phyloP scores from a whole-genome alignment of 1,140 invertebrate species.

The Aphidius ervi region DNA sequence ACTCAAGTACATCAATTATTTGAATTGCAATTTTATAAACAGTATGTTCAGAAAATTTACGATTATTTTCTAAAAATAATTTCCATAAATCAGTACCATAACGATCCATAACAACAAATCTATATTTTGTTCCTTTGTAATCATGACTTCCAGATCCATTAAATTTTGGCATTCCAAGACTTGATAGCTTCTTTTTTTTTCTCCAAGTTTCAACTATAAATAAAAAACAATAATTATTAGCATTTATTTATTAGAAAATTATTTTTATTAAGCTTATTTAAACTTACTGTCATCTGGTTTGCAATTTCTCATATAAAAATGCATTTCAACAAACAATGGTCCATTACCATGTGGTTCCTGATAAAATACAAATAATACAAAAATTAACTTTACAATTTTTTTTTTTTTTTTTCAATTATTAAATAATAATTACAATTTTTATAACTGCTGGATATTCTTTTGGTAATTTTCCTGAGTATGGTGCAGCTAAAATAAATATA shows the following conservation, averaged over 20 bases:
- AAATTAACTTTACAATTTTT: conserved; percentile 44
- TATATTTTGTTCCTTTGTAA: conserved; percentile 70
- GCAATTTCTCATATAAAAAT: conserved; percentile 87
- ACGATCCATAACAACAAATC: conserved; percentile 86
- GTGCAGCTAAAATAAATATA: conserved; percentile 42
- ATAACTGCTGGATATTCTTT: conserved; percentile 65
- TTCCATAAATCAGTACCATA: conserved; percentile 89
- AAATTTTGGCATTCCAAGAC: conserved; percentile 82
- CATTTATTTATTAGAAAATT: conserved; percentile 9
- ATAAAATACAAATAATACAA: no score
- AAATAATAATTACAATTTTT: conserved; percentile 59
- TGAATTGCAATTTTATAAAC: conserved; percentile 79
- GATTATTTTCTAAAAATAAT: conserved; percentile 67
- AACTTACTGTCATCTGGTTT: conserved; percentile 63
- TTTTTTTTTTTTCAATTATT: no score
- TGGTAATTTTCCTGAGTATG: conserved; percentile 50
- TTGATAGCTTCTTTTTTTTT: conserved; percentile 65
- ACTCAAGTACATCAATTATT: conserved; percentile 83
- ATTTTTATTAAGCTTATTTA: conserved; percentile 36
- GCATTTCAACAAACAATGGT: conserved; percentile 91
- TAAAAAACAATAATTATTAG: not conserved
- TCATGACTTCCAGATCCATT: conserved; percentile 79
- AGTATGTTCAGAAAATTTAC: conserved; percentile 67
- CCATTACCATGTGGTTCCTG: conserved; percentile 82
- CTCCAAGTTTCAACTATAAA: conserved; percentile 65